A percentile compares a stretch with the other conserved stretches of the same genome.
Conservation (phyloP, 2,113 vertebrate species). For the Herpailurus yagouaroundi region DNA sequence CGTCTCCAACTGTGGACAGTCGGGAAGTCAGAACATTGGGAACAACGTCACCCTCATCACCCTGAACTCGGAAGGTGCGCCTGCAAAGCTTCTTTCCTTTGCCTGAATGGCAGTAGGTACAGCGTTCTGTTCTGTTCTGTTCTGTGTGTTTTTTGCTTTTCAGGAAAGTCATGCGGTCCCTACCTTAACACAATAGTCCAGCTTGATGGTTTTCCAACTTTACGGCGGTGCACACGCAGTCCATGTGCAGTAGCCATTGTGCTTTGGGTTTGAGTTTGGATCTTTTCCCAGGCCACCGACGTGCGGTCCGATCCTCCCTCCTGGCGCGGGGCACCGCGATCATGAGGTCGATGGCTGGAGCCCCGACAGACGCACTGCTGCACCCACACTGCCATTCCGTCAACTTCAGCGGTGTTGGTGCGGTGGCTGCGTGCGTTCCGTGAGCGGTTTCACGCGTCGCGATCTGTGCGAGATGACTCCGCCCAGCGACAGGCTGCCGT, state of each 20-base stretch:
- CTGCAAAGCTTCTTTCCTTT: too few species aligned
- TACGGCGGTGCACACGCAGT: too few species aligned
- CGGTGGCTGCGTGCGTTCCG: background rate
- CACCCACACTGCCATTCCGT: background rate
- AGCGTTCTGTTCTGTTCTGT: background rate
- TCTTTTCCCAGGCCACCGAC: background rate
- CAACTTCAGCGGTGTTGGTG: too few species aligned
- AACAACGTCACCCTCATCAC: constrained; percentile 98
- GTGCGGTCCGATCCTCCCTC: background rate
- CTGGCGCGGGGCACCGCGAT: too few species aligned
- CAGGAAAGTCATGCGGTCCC: background rate
- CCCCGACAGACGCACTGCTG: fast-evolving
- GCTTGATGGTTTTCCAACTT: background rate
- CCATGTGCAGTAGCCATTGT: too few species aligned
- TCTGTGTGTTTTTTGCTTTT: background rate
- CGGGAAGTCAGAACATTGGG: constrained; percentile 88
- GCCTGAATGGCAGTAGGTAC: background rate
- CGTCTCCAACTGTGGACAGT: constrained; percentile 92
- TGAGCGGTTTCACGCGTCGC: too few species aligned
- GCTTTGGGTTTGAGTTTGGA: background rate
- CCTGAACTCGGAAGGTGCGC: constrained; percentile 96
- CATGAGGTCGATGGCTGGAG: background rate
- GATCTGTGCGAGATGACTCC: too few species aligned
- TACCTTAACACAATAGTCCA: fast-evolving
- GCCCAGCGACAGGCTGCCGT: too few species aligned